Percentiles rank a stretch among this genome's conserved stretches.
These are phyloP conservation scores for Acanthochromis polyacanthus DNA, from an alignment of 2,113 vertebrate species.

Conservation along the genomic window DNA sequence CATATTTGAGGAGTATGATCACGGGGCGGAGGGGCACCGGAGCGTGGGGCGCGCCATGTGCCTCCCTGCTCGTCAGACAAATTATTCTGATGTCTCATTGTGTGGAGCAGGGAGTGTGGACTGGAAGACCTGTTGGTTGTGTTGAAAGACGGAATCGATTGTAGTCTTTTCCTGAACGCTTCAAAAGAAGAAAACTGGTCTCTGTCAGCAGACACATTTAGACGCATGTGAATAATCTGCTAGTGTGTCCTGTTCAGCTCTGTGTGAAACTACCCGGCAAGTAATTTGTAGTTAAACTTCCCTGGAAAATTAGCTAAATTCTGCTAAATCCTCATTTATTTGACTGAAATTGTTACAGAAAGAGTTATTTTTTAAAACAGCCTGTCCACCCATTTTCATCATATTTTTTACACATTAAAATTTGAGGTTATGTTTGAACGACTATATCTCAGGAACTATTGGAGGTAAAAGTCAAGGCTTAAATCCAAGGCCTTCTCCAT, in stretches of 20 bases:
- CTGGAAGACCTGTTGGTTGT: slow-evolving; percentile 52
- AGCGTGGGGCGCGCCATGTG: slow-evolving; percentile 54
- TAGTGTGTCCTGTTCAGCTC: background rate
- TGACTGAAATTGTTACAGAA: too few species aligned
- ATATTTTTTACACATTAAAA: too few species aligned
- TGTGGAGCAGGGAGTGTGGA: slow-evolving; percentile 56
- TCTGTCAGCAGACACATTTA: background rate
- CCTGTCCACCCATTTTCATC: too few species aligned
- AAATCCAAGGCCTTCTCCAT: too few species aligned
- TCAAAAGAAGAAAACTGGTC: background rate
- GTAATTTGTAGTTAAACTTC: too few species aligned
- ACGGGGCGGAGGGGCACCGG: slow-evolving; percentile 63
- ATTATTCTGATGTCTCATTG: slow-evolving; percentile 71
- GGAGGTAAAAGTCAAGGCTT: too few species aligned
- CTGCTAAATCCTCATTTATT: too few species aligned
- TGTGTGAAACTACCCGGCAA: too few species aligned
- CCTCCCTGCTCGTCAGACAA: slow-evolving; percentile 64
- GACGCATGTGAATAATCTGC: background rate
- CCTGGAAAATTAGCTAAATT: too few species aligned
- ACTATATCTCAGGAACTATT: too few species aligned
- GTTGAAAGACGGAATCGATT: slow-evolving; percentile 1
- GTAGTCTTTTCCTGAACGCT: background rate
- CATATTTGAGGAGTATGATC: slow-evolving; percentile 73
- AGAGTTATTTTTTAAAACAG: too few species aligned
- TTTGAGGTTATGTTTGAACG: too few species aligned